Evolutionary conservation across 2,797 vertebrate species (phyloP), one percentile per base, ranked within the genome.

Genomic region (Pseudopleuronectes americanus): DNA sequence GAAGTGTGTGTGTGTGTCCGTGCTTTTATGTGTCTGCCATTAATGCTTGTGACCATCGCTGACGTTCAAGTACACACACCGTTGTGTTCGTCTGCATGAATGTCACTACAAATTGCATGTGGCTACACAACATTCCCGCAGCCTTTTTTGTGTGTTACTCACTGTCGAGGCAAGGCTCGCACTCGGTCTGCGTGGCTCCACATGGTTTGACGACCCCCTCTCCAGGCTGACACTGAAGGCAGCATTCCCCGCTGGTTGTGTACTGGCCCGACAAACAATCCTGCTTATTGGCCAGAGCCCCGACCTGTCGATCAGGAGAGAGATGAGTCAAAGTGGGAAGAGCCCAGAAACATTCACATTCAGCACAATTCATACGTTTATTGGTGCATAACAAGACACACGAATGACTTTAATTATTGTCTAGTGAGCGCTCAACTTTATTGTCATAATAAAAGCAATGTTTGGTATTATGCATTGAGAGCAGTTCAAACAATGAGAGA

Each of bases 151-250:
- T 73, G 33, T 69, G 76, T 55, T 90, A 97, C 97, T 97, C 86
- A 99, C 97, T 99, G 94, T 99, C 98, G 54, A 96, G 91, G 85
- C 98, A 99, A 21, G 95, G 94, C 59, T 93, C 85, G 2, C 98
- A 99, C 65, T 92, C 87, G 0, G 98, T 97, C 93, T 99, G 97
- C 38, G 93, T 92, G 70, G 8, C 82, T 71, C 95, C 95, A 0
- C 98, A 99, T 7, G 80, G 88, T 77, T 89, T 87, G 68, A 83
- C 14, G 64, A 99, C 92, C 0, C 98, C 98, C 77, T 99, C 97
- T 0, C 98, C 97, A 4, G 96, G 92, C 68, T 87, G 94, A 82
- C 97, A 99, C 83, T 94, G 81, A 68, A 62, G 89, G 83, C 98
- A 99, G 89, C 98, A 99, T 67, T 97, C 95, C 0, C 96, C 95